phyloP scores from a whole-genome alignment of 2,888 invertebrate species.

The Icerya purchasi region DNA sequence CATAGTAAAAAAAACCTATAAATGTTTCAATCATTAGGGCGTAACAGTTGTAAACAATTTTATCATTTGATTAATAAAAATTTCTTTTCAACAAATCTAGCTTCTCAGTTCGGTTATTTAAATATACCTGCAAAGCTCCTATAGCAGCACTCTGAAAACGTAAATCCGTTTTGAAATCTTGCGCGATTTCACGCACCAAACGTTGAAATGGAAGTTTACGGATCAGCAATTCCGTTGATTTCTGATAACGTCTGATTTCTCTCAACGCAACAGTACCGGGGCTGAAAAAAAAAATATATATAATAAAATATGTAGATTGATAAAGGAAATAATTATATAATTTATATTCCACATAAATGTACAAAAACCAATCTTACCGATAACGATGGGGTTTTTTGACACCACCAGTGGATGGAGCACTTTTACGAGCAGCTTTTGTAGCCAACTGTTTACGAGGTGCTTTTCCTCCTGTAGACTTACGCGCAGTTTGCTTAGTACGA shows the following conservation, averaged over 20 bases:
- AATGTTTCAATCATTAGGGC: too few relatives aligned
- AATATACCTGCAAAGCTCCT: constrained; percentile 22
- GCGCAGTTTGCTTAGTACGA: constrained; percentile 34
- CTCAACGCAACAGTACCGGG: constrained; percentile 30
- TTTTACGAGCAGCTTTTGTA: constrained; percentile 32
- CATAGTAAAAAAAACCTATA: too few relatives aligned
- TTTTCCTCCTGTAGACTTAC: constrained; percentile 34
- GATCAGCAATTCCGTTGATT: constrained; percentile 32
- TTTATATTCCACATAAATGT: not conserved
- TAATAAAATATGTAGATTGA: not conserved
- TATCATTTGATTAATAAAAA: too few relatives aligned
- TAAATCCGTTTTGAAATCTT: constrained; percentile 28
- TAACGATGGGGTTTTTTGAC: constrained; percentile 34
- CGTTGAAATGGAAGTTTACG: constrained; percentile 32
- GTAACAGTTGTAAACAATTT: too few relatives aligned
- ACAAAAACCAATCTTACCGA: too few relatives aligned
- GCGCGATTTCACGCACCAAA: constrained; percentile 32
- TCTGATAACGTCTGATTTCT: constrained; percentile 40
- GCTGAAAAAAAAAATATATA: not conserved
- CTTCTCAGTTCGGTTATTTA: too few relatives aligned
- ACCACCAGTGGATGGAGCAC: constrained; percentile 32
- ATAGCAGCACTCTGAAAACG: constrained; percentile 24
- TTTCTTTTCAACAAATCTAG: too few relatives aligned
- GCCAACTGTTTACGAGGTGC: constrained; percentile 33
- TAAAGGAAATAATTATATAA: not conserved